Evolutionary conservation across 2,113 vertebrate species (phyloP).

Genomic region (Colaptes auratus): DNA sequence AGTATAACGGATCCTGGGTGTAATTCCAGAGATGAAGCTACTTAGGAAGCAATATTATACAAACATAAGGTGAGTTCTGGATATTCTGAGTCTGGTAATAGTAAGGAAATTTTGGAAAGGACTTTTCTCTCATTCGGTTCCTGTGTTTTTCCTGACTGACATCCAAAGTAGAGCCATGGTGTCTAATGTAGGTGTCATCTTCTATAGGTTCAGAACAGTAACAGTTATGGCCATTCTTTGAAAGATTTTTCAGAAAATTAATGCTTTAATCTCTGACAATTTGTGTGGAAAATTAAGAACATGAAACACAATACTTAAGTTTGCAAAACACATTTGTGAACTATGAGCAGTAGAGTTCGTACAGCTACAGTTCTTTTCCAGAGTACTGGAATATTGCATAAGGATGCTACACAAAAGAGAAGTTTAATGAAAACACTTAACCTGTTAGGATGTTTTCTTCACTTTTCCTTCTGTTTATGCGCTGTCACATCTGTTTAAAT

Average conservation of each 20-base stretch:
- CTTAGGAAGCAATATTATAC: neutral
- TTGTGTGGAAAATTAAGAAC: neutral
- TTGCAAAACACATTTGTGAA: neutral
- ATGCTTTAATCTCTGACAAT: neutral
- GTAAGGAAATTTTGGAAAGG: neutral
- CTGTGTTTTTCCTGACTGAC: neutral
- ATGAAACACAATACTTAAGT: neutral
- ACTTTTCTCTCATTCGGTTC: neutral
- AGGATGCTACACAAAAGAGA: neutral
- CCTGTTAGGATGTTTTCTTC: neutral
- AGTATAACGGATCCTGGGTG: neutral
- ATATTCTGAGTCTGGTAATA: neutral
- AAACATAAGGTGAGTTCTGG: conserved; percentile 30
- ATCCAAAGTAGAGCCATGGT: neutral
- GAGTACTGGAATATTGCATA: neutral
- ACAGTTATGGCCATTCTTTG: neutral
- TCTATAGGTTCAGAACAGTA: neutral
- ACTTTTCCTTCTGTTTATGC: conserved; percentile 12
- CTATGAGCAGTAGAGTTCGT: neutral
- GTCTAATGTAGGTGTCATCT: neutral
- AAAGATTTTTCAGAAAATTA: neutral
- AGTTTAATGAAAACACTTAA: neutral
- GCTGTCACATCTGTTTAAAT: neutral
- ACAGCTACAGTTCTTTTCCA: neutral
- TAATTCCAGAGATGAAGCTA: conserved; percentile 20